Percentiles rank a stretch among this genome's conserved stretches.
Evolutionary conservation across 2,888 invertebrate genomes (phyloP).

Genomic region (Polydrusus tereticollis): DNA sequence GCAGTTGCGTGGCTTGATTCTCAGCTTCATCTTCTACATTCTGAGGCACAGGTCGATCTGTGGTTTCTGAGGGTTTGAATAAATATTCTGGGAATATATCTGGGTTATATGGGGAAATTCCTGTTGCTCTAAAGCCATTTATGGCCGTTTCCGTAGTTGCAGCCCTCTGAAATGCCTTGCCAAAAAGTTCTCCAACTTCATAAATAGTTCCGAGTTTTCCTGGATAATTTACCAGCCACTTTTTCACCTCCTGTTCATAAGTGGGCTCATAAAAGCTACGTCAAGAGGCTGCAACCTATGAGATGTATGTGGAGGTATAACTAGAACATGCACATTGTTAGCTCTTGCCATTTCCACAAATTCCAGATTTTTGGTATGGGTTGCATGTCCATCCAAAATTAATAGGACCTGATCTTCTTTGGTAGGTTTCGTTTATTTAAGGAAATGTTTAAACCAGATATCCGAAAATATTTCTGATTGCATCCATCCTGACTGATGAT

Average conservation of each 20-base stretch:
- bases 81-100: too few relatives aligned
- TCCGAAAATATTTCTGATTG: slow-evolving; percentile 5
- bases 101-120: too few relatives aligned
- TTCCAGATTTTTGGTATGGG: slow-evolving; percentile 1
- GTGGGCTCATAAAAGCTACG: slow-evolving; percentile 48
- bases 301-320: slow-evolving; percentile 54
- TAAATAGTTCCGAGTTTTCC: slow-evolving; percentile 5
- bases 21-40: too few relatives aligned
- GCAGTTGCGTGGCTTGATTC: too few relatives aligned
- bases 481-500: slow-evolving; percentile 22
- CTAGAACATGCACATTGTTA: slow-evolving; percentile 8
- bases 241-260: slow-evolving; percentile 48
- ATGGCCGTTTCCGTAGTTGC: neutral
- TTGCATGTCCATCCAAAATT: too few relatives aligned
- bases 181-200: slow-evolving; percentile 19
- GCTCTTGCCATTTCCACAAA: slow-evolving; percentile 7
- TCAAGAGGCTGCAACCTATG: slow-evolving; percentile 48
- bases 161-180: slow-evolving; percentile 1
- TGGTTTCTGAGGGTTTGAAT: too few relatives aligned
- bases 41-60: too few relatives aligned
- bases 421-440: neutral
- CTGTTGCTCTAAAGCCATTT: too few relatives aligned
- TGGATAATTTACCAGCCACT: slow-evolving; percentile 28
- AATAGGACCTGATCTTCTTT: neutral
- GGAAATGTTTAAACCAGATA: slow-evolving; percentile 5